Evolutionary conservation across 2,113 vertebrate genomes (phyloP), one percentile per base, ranked within the genome.

Genomic region (Myrmecophaga tridactyla): DNA sequence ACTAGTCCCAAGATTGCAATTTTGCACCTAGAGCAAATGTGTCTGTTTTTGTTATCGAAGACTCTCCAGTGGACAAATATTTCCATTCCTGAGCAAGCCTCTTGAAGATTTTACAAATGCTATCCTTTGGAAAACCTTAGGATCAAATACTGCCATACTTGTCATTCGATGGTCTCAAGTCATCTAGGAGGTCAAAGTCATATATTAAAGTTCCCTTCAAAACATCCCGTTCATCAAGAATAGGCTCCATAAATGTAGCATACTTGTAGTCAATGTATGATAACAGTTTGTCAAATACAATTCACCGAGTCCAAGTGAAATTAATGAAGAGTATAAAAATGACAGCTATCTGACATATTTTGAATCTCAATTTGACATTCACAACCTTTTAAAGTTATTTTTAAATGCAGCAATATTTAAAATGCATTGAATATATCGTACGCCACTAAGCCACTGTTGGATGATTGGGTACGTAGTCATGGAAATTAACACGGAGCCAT

Each of bases 321-420:
- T 96, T 97, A 98, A 98, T 96, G 97, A 97, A 98, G 97, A 96
- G 96, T 97, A 90, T 96, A 97, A 96, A 97, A 97, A 97, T 97
- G 97, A 98, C 97, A 97, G 96, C 94, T 96, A 97, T 97, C 94
- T 97, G 97, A 97, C 96, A 96, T 97, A 97, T 97, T 98, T 98
- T 95, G 96, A 98, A 97, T 97, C 90, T 97, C 87, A 56, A 81
- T 94, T 87, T 97, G 96, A 98, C 97, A 97, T 95, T 95, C 97
- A 97, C 96, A 98, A 97, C 94, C 96, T 97, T 97, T 97, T 94
- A 96, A 95, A 97, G 97, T 97, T 97, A 98, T 98, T 97, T 97
- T 98, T 97, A 97, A 97, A 97, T 96, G 86, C 63, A 67, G 94
- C 93, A 84, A 70, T 96, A 80, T 96, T 98, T 96, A 95, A 98